Evolutionary conservation across 2,113 vertebrate genomes (phyloP).

Genomic region (Axis porcinus): DNA sequence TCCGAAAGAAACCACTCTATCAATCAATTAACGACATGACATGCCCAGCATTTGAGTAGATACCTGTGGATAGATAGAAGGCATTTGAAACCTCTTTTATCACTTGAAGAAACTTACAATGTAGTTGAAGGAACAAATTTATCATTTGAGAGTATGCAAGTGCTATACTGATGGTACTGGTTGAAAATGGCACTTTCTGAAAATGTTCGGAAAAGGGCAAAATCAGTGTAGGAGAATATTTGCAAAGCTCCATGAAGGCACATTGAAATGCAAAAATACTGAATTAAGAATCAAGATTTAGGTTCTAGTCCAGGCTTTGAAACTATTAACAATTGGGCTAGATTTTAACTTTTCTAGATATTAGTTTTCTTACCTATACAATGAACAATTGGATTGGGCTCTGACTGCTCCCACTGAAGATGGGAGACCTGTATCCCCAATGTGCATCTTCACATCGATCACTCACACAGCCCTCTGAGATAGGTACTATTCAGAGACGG

Average conservation of each 20-base stretch:
- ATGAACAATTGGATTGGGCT: neutral
- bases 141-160: neutral
- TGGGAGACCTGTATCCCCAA: neutral
- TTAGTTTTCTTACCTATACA: neutral
- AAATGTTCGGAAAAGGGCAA: conserved; percentile 1
- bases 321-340: neutral
- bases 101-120: neutral
- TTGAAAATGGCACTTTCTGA: neutral
- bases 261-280: neutral
- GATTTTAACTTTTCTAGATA: neutral
- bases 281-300: neutral
- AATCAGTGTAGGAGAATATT: neutral
- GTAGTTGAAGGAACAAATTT: neutral
- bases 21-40: neutral
- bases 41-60: neutral
- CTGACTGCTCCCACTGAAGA: neutral
- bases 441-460: neutral
- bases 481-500: neutral
- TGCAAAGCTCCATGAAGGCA: neutral
- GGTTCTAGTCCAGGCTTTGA: neutral
- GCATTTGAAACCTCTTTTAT: neutral
- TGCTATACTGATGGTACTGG: neutral
- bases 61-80: neutral
- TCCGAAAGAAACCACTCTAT: neutral
- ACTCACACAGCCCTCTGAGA: neutral